A percentile compares a stretch with the other conserved stretches of the same genome.
phyloP scores from a whole-genome alignment of 2,888 invertebrate species.

The Heliconius sara region DNA sequence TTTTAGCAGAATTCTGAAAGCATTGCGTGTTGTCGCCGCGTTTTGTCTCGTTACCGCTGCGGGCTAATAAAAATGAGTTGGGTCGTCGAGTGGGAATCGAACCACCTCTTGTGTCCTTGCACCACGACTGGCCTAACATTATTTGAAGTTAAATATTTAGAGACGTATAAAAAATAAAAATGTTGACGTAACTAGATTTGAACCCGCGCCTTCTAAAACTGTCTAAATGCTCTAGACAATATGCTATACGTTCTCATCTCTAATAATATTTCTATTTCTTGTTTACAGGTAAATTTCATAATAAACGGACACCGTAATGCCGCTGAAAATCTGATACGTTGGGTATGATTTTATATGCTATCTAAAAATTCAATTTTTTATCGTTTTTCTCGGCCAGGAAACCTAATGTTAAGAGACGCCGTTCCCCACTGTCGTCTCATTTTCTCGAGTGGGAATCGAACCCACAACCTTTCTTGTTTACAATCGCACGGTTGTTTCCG shows the following conservation, averaged over 20 bases:
- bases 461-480: not conserved
- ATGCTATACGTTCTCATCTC: not conserved
- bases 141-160: no score
- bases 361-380: not conserved
- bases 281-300: slow-evolving; percentile 18
- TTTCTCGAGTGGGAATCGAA: not conserved
- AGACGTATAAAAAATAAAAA: no score
- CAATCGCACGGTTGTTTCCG: no score
- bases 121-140: no score
- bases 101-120: no score
- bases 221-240: not conserved
- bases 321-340: not conserved
- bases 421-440: not conserved
- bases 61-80: no score
- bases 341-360: not conserved
- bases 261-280: not conserved
- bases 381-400: no score
- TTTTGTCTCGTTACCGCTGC: no score
- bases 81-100: no score
- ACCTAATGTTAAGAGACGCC: no score
- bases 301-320: not conserved
- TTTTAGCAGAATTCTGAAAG: no score
- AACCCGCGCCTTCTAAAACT: not conserved
- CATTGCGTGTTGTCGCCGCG: no score
- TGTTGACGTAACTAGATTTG: not conserved